A percentile compares a stretch with the other conserved stretches of the same genome.
Evolutionary conservation across 2,113 vertebrate species (phyloP).

Genomic region (Coturnix japonica): DNA sequence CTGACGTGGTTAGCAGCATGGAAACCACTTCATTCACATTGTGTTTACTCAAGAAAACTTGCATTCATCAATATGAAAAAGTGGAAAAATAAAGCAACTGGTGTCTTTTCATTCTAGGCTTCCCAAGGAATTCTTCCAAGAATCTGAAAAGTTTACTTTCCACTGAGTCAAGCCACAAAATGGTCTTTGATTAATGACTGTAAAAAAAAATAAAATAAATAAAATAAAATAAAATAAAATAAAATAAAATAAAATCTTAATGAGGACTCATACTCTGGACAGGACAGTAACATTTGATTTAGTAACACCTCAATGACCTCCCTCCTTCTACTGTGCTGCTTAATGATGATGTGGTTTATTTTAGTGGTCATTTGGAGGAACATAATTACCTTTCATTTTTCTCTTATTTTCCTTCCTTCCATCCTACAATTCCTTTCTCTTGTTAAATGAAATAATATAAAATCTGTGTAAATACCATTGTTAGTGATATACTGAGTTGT

Average conservation of each 20-base stretch:
- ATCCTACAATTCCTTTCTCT: not conserved
- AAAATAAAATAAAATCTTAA: constrained; percentile 5
- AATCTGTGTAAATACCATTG: not conserved
- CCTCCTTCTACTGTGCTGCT: not conserved
- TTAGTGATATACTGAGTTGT: not conserved
- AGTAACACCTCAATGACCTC: not conserved
- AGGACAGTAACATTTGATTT: not conserved
- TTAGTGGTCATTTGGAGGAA: not conserved
- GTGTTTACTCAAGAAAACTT: not conserved
- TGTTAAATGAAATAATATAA: not conserved
- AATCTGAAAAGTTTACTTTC: constrained; percentile 6
- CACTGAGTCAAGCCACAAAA: not conserved
- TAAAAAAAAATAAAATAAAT: constrained; percentile 10
- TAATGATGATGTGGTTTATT: not conserved
- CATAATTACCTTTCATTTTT: not conserved
- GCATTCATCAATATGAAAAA: constrained; percentile 1
- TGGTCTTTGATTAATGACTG: not conserved
- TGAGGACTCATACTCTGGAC: not conserved
- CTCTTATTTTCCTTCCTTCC: not conserved
- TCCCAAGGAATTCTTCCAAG: not conserved
- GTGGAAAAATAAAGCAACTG: not conserved
- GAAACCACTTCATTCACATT: not conserved
- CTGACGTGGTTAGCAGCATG: not conserved
- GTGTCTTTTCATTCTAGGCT: constrained; percentile 14
- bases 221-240: constrained; percentile 15